Evolutionary conservation across 2,113 vertebrate genomes (phyloP).

Genomic region (Syngnathus typhle): DNA sequence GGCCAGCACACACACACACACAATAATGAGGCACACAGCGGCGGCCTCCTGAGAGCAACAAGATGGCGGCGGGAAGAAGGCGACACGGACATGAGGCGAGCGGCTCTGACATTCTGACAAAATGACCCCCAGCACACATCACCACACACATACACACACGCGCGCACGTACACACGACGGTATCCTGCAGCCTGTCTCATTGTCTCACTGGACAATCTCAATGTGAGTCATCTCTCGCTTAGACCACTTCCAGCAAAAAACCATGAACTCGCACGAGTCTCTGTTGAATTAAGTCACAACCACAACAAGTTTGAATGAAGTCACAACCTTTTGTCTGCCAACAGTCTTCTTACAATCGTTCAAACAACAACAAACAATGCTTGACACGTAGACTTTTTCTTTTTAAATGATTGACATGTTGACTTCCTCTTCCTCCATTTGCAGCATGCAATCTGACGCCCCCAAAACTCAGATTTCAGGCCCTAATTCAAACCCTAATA

Average conservation of each 20-base stretch:
- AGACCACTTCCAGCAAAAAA: background rate
- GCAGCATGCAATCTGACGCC: too few species aligned
- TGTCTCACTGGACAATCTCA: constrained; percentile 4
- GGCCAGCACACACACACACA: background rate
- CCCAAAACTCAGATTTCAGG: too few species aligned
- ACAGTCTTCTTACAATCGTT: too few species aligned
- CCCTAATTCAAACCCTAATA: too few species aligned
- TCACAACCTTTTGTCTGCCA: background rate
- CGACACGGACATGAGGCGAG: constrained; percentile 5
- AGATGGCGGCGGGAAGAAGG: constrained; percentile 3
- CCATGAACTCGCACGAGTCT: background rate
- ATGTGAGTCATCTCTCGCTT: constrained; percentile 1
- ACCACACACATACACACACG: background rate
- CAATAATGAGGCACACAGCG: background rate
- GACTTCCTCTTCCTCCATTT: too few species aligned
- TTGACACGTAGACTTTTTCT: too few species aligned
- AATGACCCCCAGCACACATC: constrained; percentile 1
- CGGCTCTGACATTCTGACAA: constrained; percentile 2
- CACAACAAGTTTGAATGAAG: background rate
- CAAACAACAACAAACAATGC: background rate
- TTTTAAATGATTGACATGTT: too few species aligned
- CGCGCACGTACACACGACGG: background rate
- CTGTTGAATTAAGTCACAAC: background rate
- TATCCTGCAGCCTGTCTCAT: background rate
- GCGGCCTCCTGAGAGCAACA: constrained; percentile 7